Conservation (phyloP, 2,888 invertebrate genomes). For the Nemotelus pantherinus region DNA sequence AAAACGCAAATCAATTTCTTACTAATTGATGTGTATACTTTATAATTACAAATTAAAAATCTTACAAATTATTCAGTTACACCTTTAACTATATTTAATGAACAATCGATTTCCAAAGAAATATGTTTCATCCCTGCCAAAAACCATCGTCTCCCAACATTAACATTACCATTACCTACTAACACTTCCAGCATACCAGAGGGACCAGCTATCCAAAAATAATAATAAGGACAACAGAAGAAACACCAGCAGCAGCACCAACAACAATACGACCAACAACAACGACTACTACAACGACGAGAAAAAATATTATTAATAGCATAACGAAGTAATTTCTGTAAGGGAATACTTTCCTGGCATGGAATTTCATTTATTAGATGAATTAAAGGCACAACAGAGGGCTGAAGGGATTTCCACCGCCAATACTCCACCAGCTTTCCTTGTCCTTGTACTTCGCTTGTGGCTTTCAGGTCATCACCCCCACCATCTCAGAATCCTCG, state of each 20-base stretch:
- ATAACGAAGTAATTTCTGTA: slow-evolving; percentile 54
- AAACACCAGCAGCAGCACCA: slow-evolving; percentile 28
- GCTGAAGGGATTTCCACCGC: slow-evolving; percentile 47
- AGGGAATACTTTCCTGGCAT: slow-evolving; percentile 53
- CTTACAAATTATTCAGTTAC: too few species aligned
- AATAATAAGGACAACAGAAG: slow-evolving; percentile 43
- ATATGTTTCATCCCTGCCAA: too few species aligned
- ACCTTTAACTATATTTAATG: too few species aligned
- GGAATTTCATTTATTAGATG: slow-evolving; percentile 56
- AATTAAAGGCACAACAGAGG: slow-evolving; percentile 52
- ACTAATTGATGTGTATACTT: too few species aligned
- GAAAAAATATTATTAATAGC: slow-evolving; percentile 53
- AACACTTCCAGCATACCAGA: slow-evolving; percentile 1
- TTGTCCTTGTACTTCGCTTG: neutral
- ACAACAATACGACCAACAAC: slow-evolving; percentile 30
- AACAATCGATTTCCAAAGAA: too few species aligned
- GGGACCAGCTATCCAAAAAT: slow-evolving; percentile 43
- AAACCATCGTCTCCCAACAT: too few species aligned
- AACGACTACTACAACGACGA: neutral
- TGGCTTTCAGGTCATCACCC: neutral
- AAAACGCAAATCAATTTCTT: too few species aligned
- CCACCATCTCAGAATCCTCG: neutral
- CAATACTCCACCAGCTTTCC: neutral
- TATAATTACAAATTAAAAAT: too few species aligned
- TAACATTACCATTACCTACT: slow-evolving; percentile 7